These are phyloP conservation scores for Python bivittatus DNA, from an alignment of 2,113 vertebrate genomes.

Conservation along the genomic window DNA sequence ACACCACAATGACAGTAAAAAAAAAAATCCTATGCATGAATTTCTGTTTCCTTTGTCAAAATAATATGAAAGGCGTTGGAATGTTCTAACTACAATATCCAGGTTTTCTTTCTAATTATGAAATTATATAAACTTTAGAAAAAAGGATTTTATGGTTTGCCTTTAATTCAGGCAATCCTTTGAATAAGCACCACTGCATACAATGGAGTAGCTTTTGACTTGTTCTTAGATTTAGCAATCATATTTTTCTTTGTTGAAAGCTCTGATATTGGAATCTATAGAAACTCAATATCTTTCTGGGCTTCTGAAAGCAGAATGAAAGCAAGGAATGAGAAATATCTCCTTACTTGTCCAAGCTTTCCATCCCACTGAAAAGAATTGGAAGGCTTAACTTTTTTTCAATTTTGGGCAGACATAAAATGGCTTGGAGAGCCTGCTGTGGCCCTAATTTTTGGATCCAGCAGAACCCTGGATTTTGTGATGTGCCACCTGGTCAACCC, in stretches of 20 bases:
- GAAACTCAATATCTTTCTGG: background rate
- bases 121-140: background rate
- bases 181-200: background rate
- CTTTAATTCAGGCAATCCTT: background rate
- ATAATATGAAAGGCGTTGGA: background rate
- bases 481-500: background rate
- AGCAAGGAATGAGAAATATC: background rate
- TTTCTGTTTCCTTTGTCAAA: background rate
- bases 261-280: background rate
- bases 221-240: background rate
- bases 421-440: too few species aligned
- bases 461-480: background rate
- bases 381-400: background rate
- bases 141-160: too few species aligned
- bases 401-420: background rate
- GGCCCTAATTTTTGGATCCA: background rate
- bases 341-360: background rate
- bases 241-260: background rate
- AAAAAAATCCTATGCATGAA: background rate
- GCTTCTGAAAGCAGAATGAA: background rate
- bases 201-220: background rate
- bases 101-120: background rate
- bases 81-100: accelerated
- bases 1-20: background rate
- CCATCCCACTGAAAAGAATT: background rate